Evolutionary conservation across 2,888 invertebrate genomes (phyloP), one percentile per base, ranked within the genome.

Genomic region (Seira ritae): DNA sequence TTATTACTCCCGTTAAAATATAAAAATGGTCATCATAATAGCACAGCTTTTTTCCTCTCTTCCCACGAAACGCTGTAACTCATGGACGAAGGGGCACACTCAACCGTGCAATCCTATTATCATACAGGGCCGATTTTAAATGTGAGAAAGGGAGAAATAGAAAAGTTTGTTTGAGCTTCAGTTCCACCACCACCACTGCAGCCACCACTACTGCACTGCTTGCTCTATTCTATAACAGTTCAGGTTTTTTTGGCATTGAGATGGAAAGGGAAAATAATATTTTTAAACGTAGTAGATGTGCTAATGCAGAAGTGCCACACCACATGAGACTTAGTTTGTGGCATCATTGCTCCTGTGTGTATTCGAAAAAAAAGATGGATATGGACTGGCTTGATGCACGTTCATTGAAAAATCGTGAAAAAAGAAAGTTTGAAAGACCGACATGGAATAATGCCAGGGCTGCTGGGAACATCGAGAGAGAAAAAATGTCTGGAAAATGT

Each of bases 31-130:
- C 70, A 77, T 77, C 69, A 67, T 67, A 67, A 31, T n/a, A 31
- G 67, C 31, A n/a, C 1, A 37, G 19, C 69, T 20, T 69, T 69
- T 69, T 20, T 23, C 24, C 17, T n/a, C 17, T n/a, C 50, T 50
- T 62, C 62, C 62, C 62, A 19, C 62, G 20, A 62, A 19, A 20
- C 50, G 22, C 50, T 23, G 60, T 78, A 76, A 73, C 69, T 68
- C 70, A 80, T 31, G 31, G 31, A 31, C 70, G 78, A 62, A 19
- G 24, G 19, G 17, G 74, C 66, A 78, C 83, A 79, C 65, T 71
- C 71, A 79, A 84, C 55, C 79, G 73, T 79, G 79, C 70, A 84
- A 79, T 79, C 79, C 75, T 84, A 84, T 84, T 84, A 84, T 80
- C 84, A 83, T 74, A 71, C 24, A 70, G 73, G 60, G 72, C n/a